phyloP scores from a whole-genome alignment of 2,888 invertebrate genomes.

The Chymomyza caudatula region DNA sequence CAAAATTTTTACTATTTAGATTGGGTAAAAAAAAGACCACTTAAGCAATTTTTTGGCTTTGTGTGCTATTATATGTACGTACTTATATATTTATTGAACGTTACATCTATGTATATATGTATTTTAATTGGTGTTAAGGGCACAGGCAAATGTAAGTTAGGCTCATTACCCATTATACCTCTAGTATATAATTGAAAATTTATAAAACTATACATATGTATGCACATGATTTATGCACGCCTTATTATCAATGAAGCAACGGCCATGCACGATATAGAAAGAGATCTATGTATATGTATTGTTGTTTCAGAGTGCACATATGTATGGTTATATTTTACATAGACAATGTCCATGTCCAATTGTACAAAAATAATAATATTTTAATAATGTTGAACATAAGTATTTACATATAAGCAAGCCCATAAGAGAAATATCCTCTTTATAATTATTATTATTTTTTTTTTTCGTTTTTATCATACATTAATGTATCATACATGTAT shows the following conservation, averaged over 20 bases:
- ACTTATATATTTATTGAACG: background rate
- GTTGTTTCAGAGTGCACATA: background rate
- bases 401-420: background rate
- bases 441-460: background rate
- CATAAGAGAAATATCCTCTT: background rate
- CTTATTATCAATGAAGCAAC: background rate
- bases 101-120: background rate
- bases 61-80: background rate
- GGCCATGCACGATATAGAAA: background rate
- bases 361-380: background rate
- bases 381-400: background rate
- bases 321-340: too few species aligned
- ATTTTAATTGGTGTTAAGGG: background rate
- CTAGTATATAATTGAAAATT: background rate
- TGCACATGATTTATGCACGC: background rate
- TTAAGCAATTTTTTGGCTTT: background rate
- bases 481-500: background rate
- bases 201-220: background rate
- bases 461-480: background rate
- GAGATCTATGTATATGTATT: background rate
- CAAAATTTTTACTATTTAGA: too few species aligned
- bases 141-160: background rate
- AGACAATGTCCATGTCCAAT: background rate
- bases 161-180: background rate
- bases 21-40: background rate